Evolutionary conservation across 1,140 invertebrate genomes (phyloP).

Genomic region (Phymorhynchus buccinoides): DNA sequence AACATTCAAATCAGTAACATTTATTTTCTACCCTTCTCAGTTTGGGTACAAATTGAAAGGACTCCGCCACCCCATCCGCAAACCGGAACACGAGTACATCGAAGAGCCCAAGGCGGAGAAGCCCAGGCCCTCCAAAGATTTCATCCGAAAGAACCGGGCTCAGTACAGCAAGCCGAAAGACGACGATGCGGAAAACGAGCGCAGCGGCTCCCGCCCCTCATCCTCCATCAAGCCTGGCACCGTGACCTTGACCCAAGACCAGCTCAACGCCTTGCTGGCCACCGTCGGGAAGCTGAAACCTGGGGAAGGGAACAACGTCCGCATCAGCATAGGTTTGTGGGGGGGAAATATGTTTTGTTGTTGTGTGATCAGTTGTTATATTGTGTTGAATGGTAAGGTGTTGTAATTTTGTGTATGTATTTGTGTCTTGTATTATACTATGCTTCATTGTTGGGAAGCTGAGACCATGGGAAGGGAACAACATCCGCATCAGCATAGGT

Average conservation of each 20-base stretch:
- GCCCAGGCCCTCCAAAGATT: conserved; percentile 53
- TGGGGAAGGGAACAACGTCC: conserved; percentile 54
- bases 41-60: conserved; percentile 62
- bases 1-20: background rate
- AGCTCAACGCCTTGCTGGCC: conserved; percentile 66
- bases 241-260: conserved; percentile 70
- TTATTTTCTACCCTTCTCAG: conserved; percentile 47
- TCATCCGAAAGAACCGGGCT: conserved; percentile 58
- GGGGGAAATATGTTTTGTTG: no score
- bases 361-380: no score
- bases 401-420: no score
- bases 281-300: conserved; percentile 64
- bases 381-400: no score
- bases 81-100: conserved; percentile 45
- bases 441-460: conserved; percentile 67
- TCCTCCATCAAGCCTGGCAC: conserved; percentile 44
- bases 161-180: conserved; percentile 41
- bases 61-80: conserved; percentile 55
- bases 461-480: conserved; percentile 52
- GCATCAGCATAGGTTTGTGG: conserved; percentile 61
- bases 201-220: background rate
- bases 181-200: conserved; percentile 28
- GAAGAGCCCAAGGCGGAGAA: conserved; percentile 36
- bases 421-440: no score
- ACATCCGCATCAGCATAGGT: conserved; percentile 64